A percentile compares a stretch with the other conserved stretches of the same genome.
These are phyloP conservation scores for Pelvicachromis taeniatus DNA, from an alignment of 2,113 vertebrate genomes.

Conservation along the genomic window DNA sequence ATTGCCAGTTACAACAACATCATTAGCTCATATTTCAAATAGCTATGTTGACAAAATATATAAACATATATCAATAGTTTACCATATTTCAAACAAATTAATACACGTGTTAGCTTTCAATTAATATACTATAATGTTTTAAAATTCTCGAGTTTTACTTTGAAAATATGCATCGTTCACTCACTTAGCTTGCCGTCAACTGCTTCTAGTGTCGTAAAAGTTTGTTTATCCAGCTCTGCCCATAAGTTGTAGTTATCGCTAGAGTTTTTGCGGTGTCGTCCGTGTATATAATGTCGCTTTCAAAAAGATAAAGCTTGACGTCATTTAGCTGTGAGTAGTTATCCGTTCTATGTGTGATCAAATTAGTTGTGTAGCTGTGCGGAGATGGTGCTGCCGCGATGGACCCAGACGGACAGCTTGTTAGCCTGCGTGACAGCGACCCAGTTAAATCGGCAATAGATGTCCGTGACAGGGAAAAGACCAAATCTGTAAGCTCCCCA, in stretches of 20 bases:
- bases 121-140: not conserved
- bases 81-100: not conserved
- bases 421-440: slow-evolving; percentile 14
- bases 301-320: not conserved
- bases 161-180: slow-evolving; percentile 14
- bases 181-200: slow-evolving; percentile 29
- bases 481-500: not conserved
- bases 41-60: not conserved
- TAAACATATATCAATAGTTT: not conserved
- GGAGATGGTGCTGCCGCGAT: not conserved
- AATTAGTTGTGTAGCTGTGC: not conserved
- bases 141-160: slow-evolving; percentile 42
- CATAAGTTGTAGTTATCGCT: not conserved
- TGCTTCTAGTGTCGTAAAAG: slow-evolving; percentile 34
- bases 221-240: slow-evolving; percentile 27
- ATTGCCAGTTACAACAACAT: not conserved
- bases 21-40: not conserved
- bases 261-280: not conserved
- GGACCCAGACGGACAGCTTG: not conserved
- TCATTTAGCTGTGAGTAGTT: not conserved
- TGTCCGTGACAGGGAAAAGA: slow-evolving; percentile 4
- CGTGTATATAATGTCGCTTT: not conserved
- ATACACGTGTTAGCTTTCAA: not conserved
- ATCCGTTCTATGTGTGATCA: not conserved
- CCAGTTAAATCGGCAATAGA: slow-evolving; percentile 3